Base-by-base conservation (phyloP, 2,888 invertebrate genomes). In the Tiliacea aurago region DNA sequence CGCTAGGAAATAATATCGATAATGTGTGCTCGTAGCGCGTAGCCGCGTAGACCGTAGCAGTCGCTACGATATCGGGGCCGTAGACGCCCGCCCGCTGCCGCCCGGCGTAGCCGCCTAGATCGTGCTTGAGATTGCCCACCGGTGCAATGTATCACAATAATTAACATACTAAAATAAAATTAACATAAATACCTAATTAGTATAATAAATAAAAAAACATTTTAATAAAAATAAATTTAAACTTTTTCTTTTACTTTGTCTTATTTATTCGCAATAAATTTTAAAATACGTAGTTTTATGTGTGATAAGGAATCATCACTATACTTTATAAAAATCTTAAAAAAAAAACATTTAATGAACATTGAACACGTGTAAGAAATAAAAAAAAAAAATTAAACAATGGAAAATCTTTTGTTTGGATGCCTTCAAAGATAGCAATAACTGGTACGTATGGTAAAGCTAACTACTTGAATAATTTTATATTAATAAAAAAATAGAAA, bases 41-140 rank as follows among this genome's bases (percentile, higher is more conserved):
- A 87, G 86, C 73, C 73, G 51, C 90, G 93, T 91, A 92, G 88
- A 83, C 45, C 91, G 93, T 93, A 93, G 93, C 93, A 92, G 93
- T 93, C 79, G 91, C 94, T 94, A 95, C 95, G 92, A 81, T 62
- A 68, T 73, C 80, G 82, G 84, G 86, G 88, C 68, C 90, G 93
- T 91, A 90, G 92, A 76, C 88, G 87, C 82, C 74, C 88, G 90
- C 84, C 80, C 75, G 88, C 85, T 78, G 41, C 59, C 79, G 51
- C 62, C 23, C 66, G 69, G 64, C 43, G 77, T 78, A 75, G 81
- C 70, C 70, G 76, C 55, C 64, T 59, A 68, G 73, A 73, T 78
- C 70, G 65, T 67, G 70, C 49, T 76, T 59, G 63, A 63, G 61
- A 73, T 83, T 83, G 20, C 37, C 61, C 55, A 33, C 55, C 67